phyloP scores from a whole-genome alignment of 2,888 invertebrate genomes.

The Cistogaster globosa region DNA sequence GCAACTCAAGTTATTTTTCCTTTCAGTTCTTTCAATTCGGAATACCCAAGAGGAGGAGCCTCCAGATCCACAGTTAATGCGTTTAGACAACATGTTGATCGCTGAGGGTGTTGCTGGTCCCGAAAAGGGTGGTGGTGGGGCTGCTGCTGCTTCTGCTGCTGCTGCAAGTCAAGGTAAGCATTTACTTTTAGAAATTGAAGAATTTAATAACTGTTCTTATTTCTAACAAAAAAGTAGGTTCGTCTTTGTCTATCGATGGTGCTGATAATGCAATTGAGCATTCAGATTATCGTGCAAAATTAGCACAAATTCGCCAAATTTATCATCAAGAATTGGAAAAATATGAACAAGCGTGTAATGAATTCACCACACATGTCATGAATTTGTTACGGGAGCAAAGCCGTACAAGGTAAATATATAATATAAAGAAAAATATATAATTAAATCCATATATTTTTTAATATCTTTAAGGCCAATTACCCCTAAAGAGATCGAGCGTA shows the following conservation, averaged over 20 bases:
- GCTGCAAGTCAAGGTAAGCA: slow-evolving; percentile 90
- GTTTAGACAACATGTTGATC: slow-evolving; percentile 99
- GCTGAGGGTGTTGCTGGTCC: slow-evolving; percentile 99
- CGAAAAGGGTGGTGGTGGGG: slow-evolving; percentile 94
- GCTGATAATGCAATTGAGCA: slow-evolving; percentile 99
- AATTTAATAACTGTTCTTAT: background rate
- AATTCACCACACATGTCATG: slow-evolving; percentile 99
- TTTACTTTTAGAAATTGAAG: background rate
- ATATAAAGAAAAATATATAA: background rate
- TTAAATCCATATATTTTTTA: background rate
- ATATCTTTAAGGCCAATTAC: slow-evolving; percentile 91
- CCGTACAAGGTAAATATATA: slow-evolving; percentile 87
- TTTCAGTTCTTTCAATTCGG: slow-evolving; percentile 93
- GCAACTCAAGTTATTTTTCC: too few relatives aligned
- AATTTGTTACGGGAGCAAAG: slow-evolving; percentile 98
- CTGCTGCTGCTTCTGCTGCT: slow-evolving; percentile 94
- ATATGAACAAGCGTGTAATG: slow-evolving; percentile 99
- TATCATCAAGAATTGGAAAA: slow-evolving; percentile 99
- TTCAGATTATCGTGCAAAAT: slow-evolving; percentile 99
- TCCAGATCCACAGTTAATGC: slow-evolving; percentile 98
- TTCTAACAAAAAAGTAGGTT: slow-evolving; percentile 73
- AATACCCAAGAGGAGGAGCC: slow-evolving; percentile 99
- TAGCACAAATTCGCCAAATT: slow-evolving; percentile 99
- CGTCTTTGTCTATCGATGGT: slow-evolving; percentile 82
- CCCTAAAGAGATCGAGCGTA: slow-evolving; percentile 99